A percentile compares a stretch with the other conserved stretches of the same genome.
phyloP scores from a whole-genome alignment of 2,797 vertebrate species.

The Melanotaenia parkinsoni region DNA sequence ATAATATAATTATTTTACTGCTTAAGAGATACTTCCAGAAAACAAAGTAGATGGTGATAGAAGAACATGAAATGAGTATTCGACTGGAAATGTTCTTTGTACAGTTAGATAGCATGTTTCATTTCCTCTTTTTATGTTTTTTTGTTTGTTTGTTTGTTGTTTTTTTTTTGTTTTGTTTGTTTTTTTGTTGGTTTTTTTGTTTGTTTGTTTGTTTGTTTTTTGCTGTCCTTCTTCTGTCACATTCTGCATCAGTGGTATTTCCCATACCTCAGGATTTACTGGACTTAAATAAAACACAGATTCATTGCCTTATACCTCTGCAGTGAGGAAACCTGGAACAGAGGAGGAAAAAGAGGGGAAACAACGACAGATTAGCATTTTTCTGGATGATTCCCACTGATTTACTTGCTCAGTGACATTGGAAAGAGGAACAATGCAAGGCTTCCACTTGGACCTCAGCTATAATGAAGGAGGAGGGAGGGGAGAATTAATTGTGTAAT shows the following conservation, averaged over 20 bases:
- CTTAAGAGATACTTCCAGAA: slow-evolving; percentile 93
- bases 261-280: slow-evolving; percentile 98
- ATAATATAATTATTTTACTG: slow-evolving; percentile 99
- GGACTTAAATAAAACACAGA: slow-evolving; percentile 81
- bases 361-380: slow-evolving; percentile 18
- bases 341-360: slow-evolving; percentile 39
- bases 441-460: slow-evolving; percentile 83
- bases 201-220: slow-evolving; percentile 45
- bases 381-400: slow-evolving; percentile 47
- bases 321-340: slow-evolving; percentile 82
- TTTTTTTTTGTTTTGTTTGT: slow-evolving; percentile 56
- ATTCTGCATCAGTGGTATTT: slow-evolving; percentile 90
- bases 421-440: slow-evolving; percentile 68
- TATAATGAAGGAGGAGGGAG: slow-evolving; percentile 76
- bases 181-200: slow-evolving; percentile 71
- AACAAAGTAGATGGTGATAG: slow-evolving; percentile 94
- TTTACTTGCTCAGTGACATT: slow-evolving; percentile 48
- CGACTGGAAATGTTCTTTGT: slow-evolving; percentile 97
- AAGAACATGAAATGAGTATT: slow-evolving; percentile 91
- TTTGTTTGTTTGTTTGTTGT: too few relatives aligned
- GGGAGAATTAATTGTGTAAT: slow-evolving; percentile 29
- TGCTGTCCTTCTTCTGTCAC: slow-evolving; percentile 83
- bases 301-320: slow-evolving; percentile 87
- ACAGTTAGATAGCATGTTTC: slow-evolving; percentile 85
- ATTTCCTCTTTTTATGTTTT: slow-evolving; percentile 75